Conservation (phyloP, 2,113 vertebrate genomes). For the Sinosuthora webbiana region DNA sequence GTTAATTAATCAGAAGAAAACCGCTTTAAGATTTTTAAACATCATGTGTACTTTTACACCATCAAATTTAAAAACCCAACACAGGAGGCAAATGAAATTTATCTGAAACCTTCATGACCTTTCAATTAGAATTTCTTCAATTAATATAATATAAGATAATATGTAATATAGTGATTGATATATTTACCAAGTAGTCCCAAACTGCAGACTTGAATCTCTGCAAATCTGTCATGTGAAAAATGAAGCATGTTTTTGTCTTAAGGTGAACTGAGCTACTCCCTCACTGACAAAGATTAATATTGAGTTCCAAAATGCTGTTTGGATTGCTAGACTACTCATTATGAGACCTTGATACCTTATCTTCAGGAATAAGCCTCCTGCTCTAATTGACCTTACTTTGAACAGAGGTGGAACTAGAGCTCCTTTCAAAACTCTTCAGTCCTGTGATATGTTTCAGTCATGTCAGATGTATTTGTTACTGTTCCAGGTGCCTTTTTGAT, state of each 20-base stretch:
- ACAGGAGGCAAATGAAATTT: not conserved
- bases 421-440: not conserved
- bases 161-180: not conserved
- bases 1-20: not conserved
- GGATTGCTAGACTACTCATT: not conserved
- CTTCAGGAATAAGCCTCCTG: not conserved
- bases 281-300: not conserved
- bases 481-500: not conserved
- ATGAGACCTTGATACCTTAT: not conserved
- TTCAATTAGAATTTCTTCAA: not conserved
- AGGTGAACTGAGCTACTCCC: not conserved
- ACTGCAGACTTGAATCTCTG: not conserved
- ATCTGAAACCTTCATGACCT: not conserved
- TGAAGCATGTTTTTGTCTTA: not conserved
- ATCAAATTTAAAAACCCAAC: not conserved
- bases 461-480: not conserved
- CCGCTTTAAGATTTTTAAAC: not conserved
- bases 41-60: not conserved
- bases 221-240: not conserved
- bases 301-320: not conserved
- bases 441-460: not conserved
- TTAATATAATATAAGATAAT: not conserved
- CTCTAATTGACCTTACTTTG: not conserved
- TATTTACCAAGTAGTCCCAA: not conserved
- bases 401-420: not conserved